phyloP scores from a whole-genome alignment of 2,888 invertebrate species.

The Marasmarcha lunaedactyla region DNA sequence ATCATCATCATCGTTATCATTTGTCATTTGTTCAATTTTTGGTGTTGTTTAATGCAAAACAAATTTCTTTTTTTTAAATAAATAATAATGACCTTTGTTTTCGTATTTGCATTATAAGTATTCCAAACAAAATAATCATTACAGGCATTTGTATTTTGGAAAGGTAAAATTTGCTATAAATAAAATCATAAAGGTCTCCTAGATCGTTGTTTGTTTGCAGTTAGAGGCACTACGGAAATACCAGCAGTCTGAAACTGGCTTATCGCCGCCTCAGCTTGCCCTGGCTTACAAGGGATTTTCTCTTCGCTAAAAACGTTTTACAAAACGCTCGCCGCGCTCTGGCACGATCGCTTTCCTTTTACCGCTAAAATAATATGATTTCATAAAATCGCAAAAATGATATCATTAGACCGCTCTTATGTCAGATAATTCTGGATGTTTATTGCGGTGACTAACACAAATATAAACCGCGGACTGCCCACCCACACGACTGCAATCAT shows the following conservation, averaged over 20 bases:
- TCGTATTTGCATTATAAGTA: too few species aligned
- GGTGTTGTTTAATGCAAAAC: too few species aligned
- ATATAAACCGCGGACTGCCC: slow-evolving; percentile 37
- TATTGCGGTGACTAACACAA: slow-evolving; percentile 48
- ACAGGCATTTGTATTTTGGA: not conserved
- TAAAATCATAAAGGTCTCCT: too few species aligned
- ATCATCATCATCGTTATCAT: too few species aligned
- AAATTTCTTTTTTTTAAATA: too few species aligned
- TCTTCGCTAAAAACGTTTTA: not conserved
- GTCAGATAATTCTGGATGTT: slow-evolving; percentile 48
- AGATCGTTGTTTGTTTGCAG: too few species aligned
- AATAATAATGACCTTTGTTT: too few species aligned
- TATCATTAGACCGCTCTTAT: slow-evolving; percentile 38
- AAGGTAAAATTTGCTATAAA: too few species aligned
- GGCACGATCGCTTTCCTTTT: not conserved
- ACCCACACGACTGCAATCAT: slow-evolving; percentile 49
- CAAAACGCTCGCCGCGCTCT: not conserved
- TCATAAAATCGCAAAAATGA: slow-evolving; percentile 22
- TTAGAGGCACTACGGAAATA: too few species aligned
- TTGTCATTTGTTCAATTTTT: too few species aligned
- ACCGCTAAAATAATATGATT: not conserved
- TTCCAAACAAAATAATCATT: too few species aligned
- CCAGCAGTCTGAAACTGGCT: not conserved
- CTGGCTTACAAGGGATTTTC: not conserved
- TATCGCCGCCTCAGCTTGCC: not conserved